Evolutionary conservation across 1,140 invertebrate species (phyloP), one percentile per base, ranked within the genome.

Genomic region (Dinothrombium tinctorium): DNA sequence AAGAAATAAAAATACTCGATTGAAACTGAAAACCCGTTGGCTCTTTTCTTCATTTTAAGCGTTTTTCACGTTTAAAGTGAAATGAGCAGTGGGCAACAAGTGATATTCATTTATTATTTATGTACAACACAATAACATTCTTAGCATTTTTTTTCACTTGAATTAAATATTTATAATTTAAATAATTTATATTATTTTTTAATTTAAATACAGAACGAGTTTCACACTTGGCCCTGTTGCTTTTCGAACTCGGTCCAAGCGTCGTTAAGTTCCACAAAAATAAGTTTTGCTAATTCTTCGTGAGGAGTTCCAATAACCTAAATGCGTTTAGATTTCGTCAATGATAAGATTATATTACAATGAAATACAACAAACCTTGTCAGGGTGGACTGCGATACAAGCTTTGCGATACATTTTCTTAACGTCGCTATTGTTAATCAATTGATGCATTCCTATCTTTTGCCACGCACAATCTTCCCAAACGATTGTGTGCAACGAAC

Each of bases 181-280:
- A 28, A 8, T 28, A 28, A 28, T 14, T 32, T 32, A 32, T 12
- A 32, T 14, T 32, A 17, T 12, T 32, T 32, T 32, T 32, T 14
- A 32, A 32, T 14, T 4, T 32, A n/a, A n/a, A n/a, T n/a, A n/a
- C n/a, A n/a, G n/a, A n/a, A n/a, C n/a, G n/a, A n/a, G n/a, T n/a
- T n/a, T n/a, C n/a, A n/a, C n/a, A n/a, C n/a, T n/a, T n/a, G n/a
- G n/a, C n/a, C 23, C 59, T 47, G 37, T 45, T 51, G 49, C 38
- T 81, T 83, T 60, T 98, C 89, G 60, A 98, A 99, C 54, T 89
- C 80, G 48, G 73, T 76, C 87, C 90, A 98, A 9, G 90, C 89
- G 56, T 95, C 92, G 62, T 94, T 98, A 46, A 99, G 62, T 64
- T 98, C 90, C 71, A 95, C 90, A 62, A 98, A 98, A 53, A 98